These are phyloP conservation scores for Caenorhabditis macrosperma DNA, from an alignment of 2,888 invertebrate species.

Conservation along the genomic window DNA sequence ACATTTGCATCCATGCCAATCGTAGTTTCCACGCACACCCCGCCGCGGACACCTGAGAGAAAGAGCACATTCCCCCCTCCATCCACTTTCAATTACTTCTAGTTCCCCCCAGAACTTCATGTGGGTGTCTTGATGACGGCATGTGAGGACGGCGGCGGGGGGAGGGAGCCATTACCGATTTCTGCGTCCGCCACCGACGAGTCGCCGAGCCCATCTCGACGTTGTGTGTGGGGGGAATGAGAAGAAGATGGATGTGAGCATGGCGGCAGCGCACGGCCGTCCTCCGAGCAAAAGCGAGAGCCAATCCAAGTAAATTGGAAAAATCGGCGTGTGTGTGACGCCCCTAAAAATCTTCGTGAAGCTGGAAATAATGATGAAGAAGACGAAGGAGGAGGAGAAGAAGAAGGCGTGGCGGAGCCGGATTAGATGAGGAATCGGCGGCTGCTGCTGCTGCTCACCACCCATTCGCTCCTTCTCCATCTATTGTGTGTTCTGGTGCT, in stretches of 20 bases:
- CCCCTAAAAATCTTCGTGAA: slow-evolving; percentile 1
- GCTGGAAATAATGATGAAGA: slow-evolving; percentile 41
- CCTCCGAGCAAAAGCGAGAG: slow-evolving; percentile 11
- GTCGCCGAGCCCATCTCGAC: slow-evolving; percentile 16
- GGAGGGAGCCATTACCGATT: slow-evolving; percentile 28
- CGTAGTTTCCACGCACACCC: too few relatives aligned
- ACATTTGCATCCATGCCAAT: too few relatives aligned
- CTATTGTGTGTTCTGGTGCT: slow-evolving; percentile 3
- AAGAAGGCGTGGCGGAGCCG: slow-evolving; percentile 22
- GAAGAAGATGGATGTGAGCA: slow-evolving; percentile 42
- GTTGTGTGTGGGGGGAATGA: slow-evolving; percentile 8
- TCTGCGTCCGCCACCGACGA: background rate
- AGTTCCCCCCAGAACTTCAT: slow-evolving; percentile 2
- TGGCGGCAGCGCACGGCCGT: slow-evolving; percentile 21
- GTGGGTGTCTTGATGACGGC: slow-evolving; percentile 30
- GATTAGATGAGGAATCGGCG: slow-evolving; percentile 43
- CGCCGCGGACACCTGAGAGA: too few relatives aligned
- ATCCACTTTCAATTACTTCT: background rate
- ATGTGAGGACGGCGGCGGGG: slow-evolving; percentile 25
- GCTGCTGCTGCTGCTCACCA: slow-evolving; percentile 29
- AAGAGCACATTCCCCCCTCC: too few relatives aligned
- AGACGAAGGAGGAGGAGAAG: slow-evolving; percentile 12
- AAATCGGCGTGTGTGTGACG: slow-evolving; percentile 30
- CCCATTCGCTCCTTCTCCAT: slow-evolving; percentile 15
- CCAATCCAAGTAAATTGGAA: slow-evolving; percentile 49